phyloP scores from a whole-genome alignment of 2,113 vertebrate genomes.

The Emberiza fucata region DNA sequence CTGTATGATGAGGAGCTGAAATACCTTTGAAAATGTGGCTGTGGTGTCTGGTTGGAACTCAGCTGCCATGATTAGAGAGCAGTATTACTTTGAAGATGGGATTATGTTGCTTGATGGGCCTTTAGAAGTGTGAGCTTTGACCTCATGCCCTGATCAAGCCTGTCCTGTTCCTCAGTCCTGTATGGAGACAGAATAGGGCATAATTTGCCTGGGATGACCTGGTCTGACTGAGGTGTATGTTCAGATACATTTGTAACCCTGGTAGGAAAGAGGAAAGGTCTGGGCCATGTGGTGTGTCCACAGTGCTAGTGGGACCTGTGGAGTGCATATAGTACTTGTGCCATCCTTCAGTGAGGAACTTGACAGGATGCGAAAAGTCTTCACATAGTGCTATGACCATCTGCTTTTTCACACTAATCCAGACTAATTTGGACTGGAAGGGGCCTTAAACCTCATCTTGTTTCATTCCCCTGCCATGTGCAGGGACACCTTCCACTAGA shows the following conservation, averaged over 20 bases:
- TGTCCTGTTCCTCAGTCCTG: neutral
- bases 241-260: neutral
- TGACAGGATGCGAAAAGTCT: neutral
- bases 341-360: neutral
- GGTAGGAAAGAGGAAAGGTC: neutral
- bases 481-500: neutral
- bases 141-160: neutral
- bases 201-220: neutral
- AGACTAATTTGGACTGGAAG: neutral
- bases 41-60: neutral
- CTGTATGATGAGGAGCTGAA: neutral
- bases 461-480: neutral
- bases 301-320: neutral
- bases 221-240: neutral
- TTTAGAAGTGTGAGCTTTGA: neutral
- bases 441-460: neutral
- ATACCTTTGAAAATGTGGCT: neutral
- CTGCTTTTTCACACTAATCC: neutral
- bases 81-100: neutral
- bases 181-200: neutral
- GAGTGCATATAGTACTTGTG: accelerated
- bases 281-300: accelerated
- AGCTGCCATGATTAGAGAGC: neutral
- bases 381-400: neutral
- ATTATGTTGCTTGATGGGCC: neutral